phyloP scores from a whole-genome alignment of 2,113 vertebrate species.

The Nicator chloris region DNA sequence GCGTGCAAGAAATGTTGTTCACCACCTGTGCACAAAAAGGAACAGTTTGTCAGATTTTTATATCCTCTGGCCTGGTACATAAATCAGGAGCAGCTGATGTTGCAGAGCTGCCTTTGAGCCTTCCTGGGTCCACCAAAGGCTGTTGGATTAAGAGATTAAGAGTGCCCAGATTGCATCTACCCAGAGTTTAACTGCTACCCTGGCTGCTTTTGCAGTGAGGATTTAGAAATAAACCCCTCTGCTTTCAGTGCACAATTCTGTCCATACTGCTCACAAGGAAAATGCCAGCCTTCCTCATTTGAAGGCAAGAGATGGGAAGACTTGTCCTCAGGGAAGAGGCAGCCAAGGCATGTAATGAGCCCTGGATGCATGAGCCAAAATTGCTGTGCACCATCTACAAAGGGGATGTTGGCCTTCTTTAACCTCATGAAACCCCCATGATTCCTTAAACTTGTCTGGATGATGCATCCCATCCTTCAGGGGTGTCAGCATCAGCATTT shows the following conservation, averaged over 20 bases:
- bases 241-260: not conserved
- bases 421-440: not conserved
- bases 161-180: not conserved
- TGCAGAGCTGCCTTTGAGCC: not conserved
- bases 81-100: not conserved
- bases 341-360: not conserved
- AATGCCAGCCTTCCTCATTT: not conserved
- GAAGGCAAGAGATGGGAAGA: not conserved
- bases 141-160: not conserved
- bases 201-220: not conserved
- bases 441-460: not conserved
- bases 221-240: not conserved
- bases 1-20: not conserved
- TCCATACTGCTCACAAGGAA: fast-evolving
- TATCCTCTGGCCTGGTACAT: not conserved
- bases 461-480: not conserved
- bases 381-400: fast-evolving
- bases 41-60: not conserved
- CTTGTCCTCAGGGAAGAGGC: not conserved
- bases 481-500: not conserved
- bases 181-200: not conserved
- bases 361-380: not conserved
- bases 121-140: not conserved
- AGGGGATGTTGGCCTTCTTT: not conserved
- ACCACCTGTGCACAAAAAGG: not conserved